Percentiles rank a stretch among this genome's conserved stretches.
phyloP scores from a whole-genome alignment of 2,113 vertebrate species.

The Syngnathus floridae region DNA sequence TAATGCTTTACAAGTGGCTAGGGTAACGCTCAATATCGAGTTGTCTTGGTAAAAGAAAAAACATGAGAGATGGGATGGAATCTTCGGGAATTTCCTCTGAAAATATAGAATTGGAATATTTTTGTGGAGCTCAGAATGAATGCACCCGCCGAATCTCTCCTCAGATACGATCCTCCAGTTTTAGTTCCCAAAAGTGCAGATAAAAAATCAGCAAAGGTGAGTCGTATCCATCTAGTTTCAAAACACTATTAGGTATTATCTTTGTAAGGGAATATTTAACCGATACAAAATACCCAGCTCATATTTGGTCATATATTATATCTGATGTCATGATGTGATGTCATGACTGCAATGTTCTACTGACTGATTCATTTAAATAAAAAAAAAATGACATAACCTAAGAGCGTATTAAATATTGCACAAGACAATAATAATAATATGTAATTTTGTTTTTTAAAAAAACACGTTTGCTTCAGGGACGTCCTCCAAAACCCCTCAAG shows the following conservation, averaged over 20 bases:
- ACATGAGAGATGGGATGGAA: not conserved
- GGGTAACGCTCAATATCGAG: not conserved
- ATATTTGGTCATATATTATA: too few relatives aligned
- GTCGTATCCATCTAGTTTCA: not conserved
- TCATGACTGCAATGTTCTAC: not conserved
- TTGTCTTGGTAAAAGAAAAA: not conserved
- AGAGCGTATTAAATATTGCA: too few relatives aligned
- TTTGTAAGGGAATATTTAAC: not conserved
- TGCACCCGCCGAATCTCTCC: not conserved
- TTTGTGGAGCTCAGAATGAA: not conserved
- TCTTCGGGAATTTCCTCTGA: not conserved
- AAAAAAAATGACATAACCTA: not conserved
- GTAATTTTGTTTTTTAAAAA: not conserved
- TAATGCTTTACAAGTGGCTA: not conserved
- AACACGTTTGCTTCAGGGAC: conserved; percentile 56
- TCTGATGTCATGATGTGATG: too few relatives aligned
- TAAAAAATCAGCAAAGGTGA: conserved; percentile 77
- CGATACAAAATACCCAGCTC: too few relatives aligned
- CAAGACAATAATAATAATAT: too few relatives aligned
- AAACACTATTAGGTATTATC: not conserved
- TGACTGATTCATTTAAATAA: not conserved
- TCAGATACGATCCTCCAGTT: conserved; percentile 1
- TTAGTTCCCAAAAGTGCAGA: conserved; percentile 62
- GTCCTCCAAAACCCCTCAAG: conserved; percentile 54
- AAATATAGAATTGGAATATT: not conserved